Evolutionary conservation across 2,797 vertebrate species (phyloP).

Genomic region (Danio tinwini): DNA sequence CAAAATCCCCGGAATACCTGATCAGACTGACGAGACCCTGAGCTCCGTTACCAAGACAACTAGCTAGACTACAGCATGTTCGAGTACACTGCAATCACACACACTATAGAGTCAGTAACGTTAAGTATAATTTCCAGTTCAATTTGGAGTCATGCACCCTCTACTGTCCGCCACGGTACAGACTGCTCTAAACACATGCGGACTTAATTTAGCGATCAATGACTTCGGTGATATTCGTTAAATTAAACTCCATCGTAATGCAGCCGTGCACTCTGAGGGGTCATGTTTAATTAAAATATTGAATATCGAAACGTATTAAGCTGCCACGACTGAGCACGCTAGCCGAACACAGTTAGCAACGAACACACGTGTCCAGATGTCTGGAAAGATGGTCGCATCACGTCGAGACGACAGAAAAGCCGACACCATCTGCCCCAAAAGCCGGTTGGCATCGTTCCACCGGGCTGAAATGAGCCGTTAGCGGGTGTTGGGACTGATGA

Average conservation of each 20-base stretch:
- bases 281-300: background rate
- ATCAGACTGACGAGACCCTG: background rate
- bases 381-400: background rate
- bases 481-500: background rate
- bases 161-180: constrained; percentile 33
- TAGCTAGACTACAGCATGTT: background rate
- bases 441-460: no score
- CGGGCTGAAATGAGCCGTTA: background rate
- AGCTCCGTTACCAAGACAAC: background rate
- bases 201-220: background rate
- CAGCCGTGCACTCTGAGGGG: background rate
- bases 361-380: constrained; percentile 77
- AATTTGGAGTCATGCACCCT: constrained; percentile 44
- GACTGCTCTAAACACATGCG: constrained; percentile 9
- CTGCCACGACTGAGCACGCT: constrained; percentile 11
- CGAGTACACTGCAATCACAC: background rate
- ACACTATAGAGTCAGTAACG: constrained; percentile 3
- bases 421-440: no score
- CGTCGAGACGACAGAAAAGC: constrained; percentile 2
- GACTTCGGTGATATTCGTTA: background rate
- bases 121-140: constrained; percentile 24
- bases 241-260: background rate
- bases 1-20: background rate
- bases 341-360: constrained; percentile 52
- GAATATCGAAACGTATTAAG: background rate